Evolutionary conservation across 1,140 invertebrate genomes (phyloP), one percentile per base, ranked within the genome.

Genomic region (Drosophila tani): DNA sequence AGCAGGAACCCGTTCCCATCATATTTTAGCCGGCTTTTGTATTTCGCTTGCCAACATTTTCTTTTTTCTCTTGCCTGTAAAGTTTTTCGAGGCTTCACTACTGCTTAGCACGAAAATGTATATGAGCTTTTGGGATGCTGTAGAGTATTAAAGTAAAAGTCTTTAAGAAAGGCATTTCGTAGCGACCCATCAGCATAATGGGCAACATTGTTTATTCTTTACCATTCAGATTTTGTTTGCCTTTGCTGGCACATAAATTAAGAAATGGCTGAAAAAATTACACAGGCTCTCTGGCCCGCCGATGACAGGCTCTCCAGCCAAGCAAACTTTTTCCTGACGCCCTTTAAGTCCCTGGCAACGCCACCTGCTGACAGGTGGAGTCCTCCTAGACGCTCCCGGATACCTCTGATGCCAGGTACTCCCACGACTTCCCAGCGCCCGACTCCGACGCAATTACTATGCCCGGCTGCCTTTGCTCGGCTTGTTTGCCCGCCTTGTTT

Each of bases 231-330:
- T 74, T 84, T 27, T 81, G 70, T 60, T 73, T 81, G 76, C 67
- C 9, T 64, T 68, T 38, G 66, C 63, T 58, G 60, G 77, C 81
- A 84, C 85, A 88, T 88, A 88, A 88, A 88, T 88, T 88, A 88
- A 84, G 85, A 81, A 88, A 78, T 88, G 81, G 84, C 79, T 87
- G 85, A 79, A 83, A 87, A 77, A 75, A 81, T 71, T 24, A 50
- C 49, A 24, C 15, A 41, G 57, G 6, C 27, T 59, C 76, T 76
- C 46, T 53, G n/a, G 40, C 27, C 59, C 58, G 21, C 43, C 46
- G 55, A 60, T 77, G 77, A 78, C 73, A 83, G 80, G 67, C 73
- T 63, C 64, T 83, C 60, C 60, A 83, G 67, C 29, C 68, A 17
- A 60, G 68, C 60, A 50, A 77, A 69, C 64, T 62, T 67, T 67